Evolutionary conservation across 1,140 invertebrate species (phyloP).

Genomic region (Bombus superbus): DNA sequence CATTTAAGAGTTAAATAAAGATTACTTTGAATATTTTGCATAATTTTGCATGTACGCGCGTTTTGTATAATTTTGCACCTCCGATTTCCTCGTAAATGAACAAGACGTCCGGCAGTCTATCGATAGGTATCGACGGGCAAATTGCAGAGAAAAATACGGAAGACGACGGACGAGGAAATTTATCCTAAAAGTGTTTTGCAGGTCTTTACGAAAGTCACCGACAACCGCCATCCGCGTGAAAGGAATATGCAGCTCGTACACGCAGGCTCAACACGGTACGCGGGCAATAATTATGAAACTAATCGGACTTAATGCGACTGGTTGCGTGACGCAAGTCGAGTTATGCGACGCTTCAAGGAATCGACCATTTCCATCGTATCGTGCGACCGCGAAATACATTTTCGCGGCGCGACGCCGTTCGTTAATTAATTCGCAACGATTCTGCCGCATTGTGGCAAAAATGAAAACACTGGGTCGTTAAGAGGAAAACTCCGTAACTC

Average conservation of each 20-base stretch:
- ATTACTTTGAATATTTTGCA: too few species aligned
- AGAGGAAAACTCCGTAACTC: too few species aligned
- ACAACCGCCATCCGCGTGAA: not conserved
- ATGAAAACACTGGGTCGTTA: not conserved
- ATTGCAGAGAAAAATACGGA: too few species aligned
- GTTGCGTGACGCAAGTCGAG: conserved; percentile 1
- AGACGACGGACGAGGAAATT: too few species aligned
- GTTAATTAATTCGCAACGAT: not conserved
- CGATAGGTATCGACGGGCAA: accelerated
- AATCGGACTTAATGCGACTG: conserved; percentile 11
- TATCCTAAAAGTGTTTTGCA: too few species aligned
- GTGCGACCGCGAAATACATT: not conserved
- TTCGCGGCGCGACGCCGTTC: not conserved
- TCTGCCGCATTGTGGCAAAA: not conserved
- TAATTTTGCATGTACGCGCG: too few species aligned
- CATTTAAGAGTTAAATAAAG: too few species aligned
- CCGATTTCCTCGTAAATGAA: too few species aligned
- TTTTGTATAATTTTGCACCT: too few species aligned
- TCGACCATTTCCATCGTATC: not conserved
- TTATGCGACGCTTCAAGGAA: conserved; percentile 8
- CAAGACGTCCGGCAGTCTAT: accelerated
- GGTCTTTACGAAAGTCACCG: too few species aligned
- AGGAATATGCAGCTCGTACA: not conserved
- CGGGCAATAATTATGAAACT: not conserved
- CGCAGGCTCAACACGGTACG: not conserved